Percentiles rank a stretch among this genome's conserved stretches.
Conservation (phyloP, 2,113 vertebrate genomes). For the Tragulus kanchil region DNA sequence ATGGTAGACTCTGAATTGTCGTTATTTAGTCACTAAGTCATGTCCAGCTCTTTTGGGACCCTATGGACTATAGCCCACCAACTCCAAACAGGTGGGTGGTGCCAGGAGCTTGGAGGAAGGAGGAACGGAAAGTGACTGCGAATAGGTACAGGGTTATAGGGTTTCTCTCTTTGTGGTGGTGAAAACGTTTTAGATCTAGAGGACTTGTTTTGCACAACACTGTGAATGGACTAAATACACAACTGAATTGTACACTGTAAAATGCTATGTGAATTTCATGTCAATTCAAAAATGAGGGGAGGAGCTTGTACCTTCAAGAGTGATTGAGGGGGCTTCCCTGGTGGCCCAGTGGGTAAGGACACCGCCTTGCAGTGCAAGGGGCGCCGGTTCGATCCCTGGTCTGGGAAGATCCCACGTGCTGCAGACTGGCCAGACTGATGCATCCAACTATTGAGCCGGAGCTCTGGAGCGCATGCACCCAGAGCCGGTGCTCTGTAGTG, state of each 20-base stretch:
- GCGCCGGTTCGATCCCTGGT: too few relatives aligned
- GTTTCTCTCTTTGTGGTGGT: not conserved
- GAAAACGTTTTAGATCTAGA: not conserved
- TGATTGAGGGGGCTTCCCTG: too few relatives aligned
- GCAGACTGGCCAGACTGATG: too few relatives aligned
- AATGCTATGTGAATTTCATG: not conserved
- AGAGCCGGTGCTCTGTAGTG: too few relatives aligned
- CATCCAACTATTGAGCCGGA: too few relatives aligned
- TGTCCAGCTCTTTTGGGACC: not conserved
- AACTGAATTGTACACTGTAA: not conserved
- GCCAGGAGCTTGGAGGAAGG: not conserved
- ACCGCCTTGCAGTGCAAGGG: too few relatives aligned
- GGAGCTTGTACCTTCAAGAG: not conserved
- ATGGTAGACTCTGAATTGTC: not conserved
- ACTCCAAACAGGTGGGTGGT: not conserved
- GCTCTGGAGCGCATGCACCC: too few relatives aligned
- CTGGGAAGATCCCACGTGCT: too few relatives aligned
- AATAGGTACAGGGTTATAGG: not conserved
- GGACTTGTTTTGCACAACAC: not conserved
- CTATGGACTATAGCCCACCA: not conserved
- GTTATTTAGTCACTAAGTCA: not conserved
- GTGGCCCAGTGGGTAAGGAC: too few relatives aligned
- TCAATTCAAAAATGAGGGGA: not conserved
- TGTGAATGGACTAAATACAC: not conserved
- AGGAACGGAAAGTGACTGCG: not conserved